Conservation (phyloP, 2,797 vertebrate species). For the Acanthiza pusilla region DNA sequence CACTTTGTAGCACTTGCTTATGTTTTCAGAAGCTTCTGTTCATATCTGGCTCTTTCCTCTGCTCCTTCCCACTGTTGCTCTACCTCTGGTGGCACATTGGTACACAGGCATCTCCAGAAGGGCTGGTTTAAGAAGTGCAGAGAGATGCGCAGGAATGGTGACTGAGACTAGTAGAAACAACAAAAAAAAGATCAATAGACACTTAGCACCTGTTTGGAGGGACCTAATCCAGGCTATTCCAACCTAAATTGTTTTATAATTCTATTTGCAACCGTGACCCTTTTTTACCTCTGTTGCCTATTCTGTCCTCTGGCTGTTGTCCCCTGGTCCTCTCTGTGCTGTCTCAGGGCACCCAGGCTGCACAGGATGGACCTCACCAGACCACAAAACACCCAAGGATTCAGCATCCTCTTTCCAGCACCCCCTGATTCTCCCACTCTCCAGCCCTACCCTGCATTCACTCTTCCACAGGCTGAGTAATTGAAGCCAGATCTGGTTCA, state of each 20-base stretch:
- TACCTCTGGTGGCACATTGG: not conserved
- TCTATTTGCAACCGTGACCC: not conserved
- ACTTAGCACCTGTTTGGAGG: not conserved
- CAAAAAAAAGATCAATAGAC: not conserved
- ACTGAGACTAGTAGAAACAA: not conserved
- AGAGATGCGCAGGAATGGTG: not conserved
- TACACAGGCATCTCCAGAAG: not conserved
- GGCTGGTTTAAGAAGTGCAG: not conserved
- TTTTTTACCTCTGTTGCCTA: not conserved
- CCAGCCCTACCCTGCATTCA: not conserved
- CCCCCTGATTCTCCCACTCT: not conserved
- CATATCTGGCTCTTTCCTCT: not conserved
- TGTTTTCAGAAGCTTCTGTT: not conserved
- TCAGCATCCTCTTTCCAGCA: not conserved
- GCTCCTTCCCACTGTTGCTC: not conserved
- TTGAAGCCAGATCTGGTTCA: not conserved
- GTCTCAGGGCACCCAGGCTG: not conserved
- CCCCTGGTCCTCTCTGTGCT: not conserved
- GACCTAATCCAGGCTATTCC: not conserved
- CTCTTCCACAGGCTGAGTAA: not conserved
- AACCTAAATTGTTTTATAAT: not conserved
- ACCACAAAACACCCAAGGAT: not conserved
- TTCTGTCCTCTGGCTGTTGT: not conserved
- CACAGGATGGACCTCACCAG: not conserved
- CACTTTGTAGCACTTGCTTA: not conserved